These are phyloP conservation scores for Misgurnus anguillicaudatus DNA, from an alignment of 2,113 vertebrate species.

Conservation along the genomic window DNA sequence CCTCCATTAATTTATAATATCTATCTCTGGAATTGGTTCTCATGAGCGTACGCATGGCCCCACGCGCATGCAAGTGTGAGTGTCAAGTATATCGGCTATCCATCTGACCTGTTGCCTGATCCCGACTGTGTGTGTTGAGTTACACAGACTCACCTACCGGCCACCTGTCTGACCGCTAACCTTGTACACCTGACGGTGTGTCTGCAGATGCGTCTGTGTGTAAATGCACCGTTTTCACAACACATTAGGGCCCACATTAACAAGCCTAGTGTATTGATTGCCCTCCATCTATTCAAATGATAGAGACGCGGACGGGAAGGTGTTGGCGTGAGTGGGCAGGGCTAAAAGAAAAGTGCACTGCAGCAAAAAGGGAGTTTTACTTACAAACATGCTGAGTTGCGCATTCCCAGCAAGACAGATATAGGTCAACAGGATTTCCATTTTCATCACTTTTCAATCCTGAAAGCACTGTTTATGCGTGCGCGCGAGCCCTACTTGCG, in stretches of 20 bases:
- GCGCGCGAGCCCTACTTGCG: not conserved
- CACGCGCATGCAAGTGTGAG: slow-evolving; percentile 36
- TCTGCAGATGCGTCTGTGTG: slow-evolving; percentile 18
- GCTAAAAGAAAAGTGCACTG: not conserved
- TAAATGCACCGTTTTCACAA: slow-evolving; percentile 3
- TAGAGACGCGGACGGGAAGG: slow-evolving; percentile 31
- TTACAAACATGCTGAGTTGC: slow-evolving; percentile 25
- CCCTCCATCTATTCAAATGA: slow-evolving; percentile 41
- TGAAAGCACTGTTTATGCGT: not conserved
- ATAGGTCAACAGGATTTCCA: slow-evolving; percentile 42
- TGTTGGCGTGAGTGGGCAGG: not conserved
- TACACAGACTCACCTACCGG: slow-evolving; percentile 46
- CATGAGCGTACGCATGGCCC: slow-evolving; percentile 30
- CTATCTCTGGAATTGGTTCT: slow-evolving; percentile 28
- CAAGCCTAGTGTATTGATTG: slow-evolving; percentile 43
- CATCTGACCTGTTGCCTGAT: slow-evolving; percentile 54
- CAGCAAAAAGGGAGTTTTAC: slow-evolving; percentile 32
- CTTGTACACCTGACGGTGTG: slow-evolving; percentile 6
- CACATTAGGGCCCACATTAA: not conserved
- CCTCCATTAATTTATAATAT: slow-evolving; percentile 45
- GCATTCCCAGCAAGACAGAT: slow-evolving; percentile 17
- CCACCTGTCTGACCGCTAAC: slow-evolving; percentile 49
- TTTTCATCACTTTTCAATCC: slow-evolving; percentile 19
- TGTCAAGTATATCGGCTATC: slow-evolving; percentile 42
- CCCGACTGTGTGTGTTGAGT: slow-evolving; percentile 50